Evolutionary conservation across 2,888 invertebrate species (phyloP).

Genomic region (Tuberolachnus salignus): DNA sequence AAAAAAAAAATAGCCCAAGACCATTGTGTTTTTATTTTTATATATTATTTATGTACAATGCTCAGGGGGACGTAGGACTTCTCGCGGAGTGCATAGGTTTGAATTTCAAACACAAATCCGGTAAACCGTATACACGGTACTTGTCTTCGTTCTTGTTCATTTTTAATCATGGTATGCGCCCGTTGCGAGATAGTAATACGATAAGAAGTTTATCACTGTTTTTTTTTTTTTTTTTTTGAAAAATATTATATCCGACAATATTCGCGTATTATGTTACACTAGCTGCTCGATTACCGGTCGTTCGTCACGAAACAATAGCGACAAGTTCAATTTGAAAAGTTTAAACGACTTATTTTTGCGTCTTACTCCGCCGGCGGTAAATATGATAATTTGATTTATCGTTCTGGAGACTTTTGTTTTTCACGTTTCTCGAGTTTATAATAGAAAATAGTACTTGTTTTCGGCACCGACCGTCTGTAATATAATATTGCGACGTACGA

Average conservation of each 20-base stretch:
- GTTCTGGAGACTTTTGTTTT: background rate
- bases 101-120: background rate
- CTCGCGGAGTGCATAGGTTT: background rate
- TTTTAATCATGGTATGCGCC: background rate
- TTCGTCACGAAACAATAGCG: slow-evolving; percentile 30
- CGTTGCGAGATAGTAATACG: background rate
- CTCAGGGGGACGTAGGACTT: background rate
- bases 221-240: no score
- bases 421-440: background rate
- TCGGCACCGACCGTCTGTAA: background rate
- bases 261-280: background rate
- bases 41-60: background rate
- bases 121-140: background rate
- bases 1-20: background rate
- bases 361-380: background rate
- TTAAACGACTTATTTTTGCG: background rate
- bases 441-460: background rate
- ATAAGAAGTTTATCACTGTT: background rate
- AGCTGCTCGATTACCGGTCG: background rate
- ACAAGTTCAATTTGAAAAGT: slow-evolving; percentile 29
- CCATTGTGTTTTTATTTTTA: background rate
- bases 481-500: background rate
- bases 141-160: background rate
- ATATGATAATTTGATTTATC: slow-evolving; percentile 33
- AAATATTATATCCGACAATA: slow-evolving; percentile 1